phyloP scores from a whole-genome alignment of 2,113 vertebrate species.

The Agapornis roseicollis region DNA sequence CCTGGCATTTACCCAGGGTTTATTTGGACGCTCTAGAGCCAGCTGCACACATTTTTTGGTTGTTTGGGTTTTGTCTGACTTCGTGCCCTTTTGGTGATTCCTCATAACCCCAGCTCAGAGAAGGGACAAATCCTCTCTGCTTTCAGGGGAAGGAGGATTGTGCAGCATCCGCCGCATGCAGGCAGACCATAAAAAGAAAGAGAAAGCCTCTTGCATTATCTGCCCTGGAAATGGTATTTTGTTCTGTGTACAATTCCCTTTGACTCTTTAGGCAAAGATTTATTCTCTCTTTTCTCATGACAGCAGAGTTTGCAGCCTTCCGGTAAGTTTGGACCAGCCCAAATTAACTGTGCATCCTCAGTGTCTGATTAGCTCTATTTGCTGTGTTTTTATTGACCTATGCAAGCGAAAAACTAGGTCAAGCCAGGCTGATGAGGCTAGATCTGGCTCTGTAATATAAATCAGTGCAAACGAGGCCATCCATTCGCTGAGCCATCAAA shows the following conservation, averaged over 20 bases:
- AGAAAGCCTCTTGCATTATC: neutral
- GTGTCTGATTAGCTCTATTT: conserved; percentile 44
- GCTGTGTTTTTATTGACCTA: conserved; percentile 45
- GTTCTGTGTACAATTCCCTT: neutral
- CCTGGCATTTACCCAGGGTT: conserved; percentile 57
- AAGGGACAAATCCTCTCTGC: neutral
- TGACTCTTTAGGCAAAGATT: neutral
- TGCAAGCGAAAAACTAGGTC: conserved; percentile 70
- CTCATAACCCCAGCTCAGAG: neutral
- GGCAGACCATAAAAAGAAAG: neutral
- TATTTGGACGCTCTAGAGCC: conserved; percentile 17
- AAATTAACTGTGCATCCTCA: conserved; percentile 49
- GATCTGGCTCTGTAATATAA: conserved; percentile 40
- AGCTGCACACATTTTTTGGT: neutral
- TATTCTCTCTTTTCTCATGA: neutral
- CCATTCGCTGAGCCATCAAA: conserved; percentile 28
- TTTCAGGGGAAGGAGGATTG: neutral
- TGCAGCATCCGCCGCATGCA: neutral
- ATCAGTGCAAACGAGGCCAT: conserved; percentile 31
- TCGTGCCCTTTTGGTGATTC: conserved; percentile 36
- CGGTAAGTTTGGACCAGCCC: neutral
- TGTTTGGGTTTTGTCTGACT: conserved; percentile 17
- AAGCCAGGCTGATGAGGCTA: conserved; percentile 60
- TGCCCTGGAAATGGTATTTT: neutral
- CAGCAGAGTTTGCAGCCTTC: neutral